Base-by-base conservation (phyloP, 2,797 vertebrate genomes). In the Arnoldichthys spilopterus region DNA sequence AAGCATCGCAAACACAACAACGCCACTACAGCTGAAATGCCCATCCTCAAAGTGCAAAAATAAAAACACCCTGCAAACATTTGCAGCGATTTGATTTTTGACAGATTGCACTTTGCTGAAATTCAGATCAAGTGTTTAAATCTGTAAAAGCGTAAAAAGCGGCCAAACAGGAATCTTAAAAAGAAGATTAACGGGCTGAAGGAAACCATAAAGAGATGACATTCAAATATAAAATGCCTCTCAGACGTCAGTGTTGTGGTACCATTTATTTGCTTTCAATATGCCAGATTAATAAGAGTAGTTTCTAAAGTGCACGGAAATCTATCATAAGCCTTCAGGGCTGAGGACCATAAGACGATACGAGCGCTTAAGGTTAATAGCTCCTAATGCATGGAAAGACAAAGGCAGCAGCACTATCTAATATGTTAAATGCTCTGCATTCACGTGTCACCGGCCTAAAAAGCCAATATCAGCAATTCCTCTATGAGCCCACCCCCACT, bases 391-490 rank as follows among this genome's bases (percentile, higher is more conserved):
- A 66, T 62, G 47, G 40, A 56, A 61, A 77, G 74, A 73, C 69
- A 67, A 68, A 67, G n/a, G 34, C 45, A 30, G 20, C 20, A 40
- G 70, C 4, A 43, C 24, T 28, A 51, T 66, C 24, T 67, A 77
- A 81, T 56, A 69, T 58, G 22, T 26, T 40, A 71, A 75, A 66
- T 1, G 47, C 58, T 79, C 72, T 54, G 70, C 67, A 53, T 79
- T 75, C 70, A 61, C 40, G 16, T 59, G 89, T 93, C 92, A 92
- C 91, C 91, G 89, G 88, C 85, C 90, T 64, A 92, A 87, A 88
- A 92, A 24, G 59, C 62, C 34, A 43, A 53, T 71, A 71, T 77
- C 66, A 71, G 76, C 56, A 61, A 49, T 59, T 76, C 43, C 40
- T 69, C 37, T 56, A n/a, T 15, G 32, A 64, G 43, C 56, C 64